Evolutionary conservation across 2,888 invertebrate species (phyloP).

Genomic region (Drosophila maculinotata): DNA sequence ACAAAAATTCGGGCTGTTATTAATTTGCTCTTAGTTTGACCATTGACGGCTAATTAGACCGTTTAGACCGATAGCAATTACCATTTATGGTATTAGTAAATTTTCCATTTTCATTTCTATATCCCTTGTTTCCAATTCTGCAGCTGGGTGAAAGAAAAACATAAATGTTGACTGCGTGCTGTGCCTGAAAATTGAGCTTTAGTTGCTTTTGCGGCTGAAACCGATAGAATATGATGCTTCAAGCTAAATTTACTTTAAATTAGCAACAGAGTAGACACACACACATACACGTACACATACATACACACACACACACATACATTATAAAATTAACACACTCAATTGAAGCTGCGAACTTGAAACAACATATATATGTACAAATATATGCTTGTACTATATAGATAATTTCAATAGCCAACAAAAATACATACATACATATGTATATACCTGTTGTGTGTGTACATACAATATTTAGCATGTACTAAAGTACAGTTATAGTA

Average conservation of each 20-base stretch:
- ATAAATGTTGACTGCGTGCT: constrained; percentile 34
- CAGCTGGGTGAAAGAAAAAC: constrained; percentile 18
- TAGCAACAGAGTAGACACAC: constrained; percentile 33
- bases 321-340: constrained; percentile 18
- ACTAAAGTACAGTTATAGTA: constrained; percentile 33
- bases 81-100: constrained; percentile 5
- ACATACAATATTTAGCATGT: not conserved
- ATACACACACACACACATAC: constrained; percentile 1
- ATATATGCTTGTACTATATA: not conserved
- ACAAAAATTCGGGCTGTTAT: constrained; percentile 61
- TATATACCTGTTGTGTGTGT: not conserved
- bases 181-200: constrained; percentile 53
- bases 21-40: constrained; percentile 25
- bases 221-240: constrained; percentile 73
- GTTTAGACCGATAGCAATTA: constrained; percentile 6
- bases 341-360: constrained; percentile 27
- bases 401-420: constrained; percentile 53
- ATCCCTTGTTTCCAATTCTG: constrained; percentile 26
- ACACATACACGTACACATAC: constrained; percentile 7
- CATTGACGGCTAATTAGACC: constrained; percentile 4
- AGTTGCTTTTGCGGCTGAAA: constrained; percentile 71
- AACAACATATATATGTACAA: constrained; percentile 1
- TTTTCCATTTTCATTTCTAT: constrained; percentile 1
- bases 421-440: constrained; percentile 29
- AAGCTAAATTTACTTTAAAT: constrained; percentile 65